phyloP scores from a whole-genome alignment of 2,113 vertebrate genomes.

The Nothoprocta pentlandii region DNA sequence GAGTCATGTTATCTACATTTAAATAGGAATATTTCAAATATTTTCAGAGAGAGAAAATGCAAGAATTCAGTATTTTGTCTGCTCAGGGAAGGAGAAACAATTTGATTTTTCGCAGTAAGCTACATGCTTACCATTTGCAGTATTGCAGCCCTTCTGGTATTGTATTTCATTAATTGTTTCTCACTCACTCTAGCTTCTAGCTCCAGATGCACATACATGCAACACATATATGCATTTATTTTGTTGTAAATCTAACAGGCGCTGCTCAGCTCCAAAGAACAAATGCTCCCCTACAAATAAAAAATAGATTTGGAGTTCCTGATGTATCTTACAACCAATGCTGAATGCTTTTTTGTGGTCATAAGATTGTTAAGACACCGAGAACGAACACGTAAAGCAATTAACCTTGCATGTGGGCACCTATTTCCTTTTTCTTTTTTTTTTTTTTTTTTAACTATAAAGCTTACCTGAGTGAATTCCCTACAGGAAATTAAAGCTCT shows the following conservation, averaged over 20 bases:
- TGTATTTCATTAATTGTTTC: slow-evolving; percentile 33
- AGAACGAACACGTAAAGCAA: slow-evolving; percentile 1
- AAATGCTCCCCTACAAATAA: slow-evolving; percentile 44
- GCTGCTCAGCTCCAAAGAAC: not conserved
- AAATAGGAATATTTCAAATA: not conserved
- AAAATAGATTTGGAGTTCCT: slow-evolving; percentile 11
- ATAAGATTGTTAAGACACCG: slow-evolving; percentile 39
- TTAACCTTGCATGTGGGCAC: slow-evolving; percentile 5
- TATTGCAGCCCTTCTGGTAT: not conserved
- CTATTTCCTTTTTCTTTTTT: slow-evolving; percentile 37
- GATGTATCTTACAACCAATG: slow-evolving; percentile 15
- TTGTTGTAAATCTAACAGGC: slow-evolving; percentile 38
- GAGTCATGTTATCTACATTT: not conserved
- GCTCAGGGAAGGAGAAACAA: not conserved
- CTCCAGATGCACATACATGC: not conserved
- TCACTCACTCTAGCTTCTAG: not conserved
- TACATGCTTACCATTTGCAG: not conserved
- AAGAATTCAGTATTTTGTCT: not conserved
- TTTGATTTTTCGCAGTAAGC: not conserved
- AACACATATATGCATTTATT: slow-evolving; percentile 29
- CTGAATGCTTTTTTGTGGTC: slow-evolving; percentile 10
- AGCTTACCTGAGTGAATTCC: not conserved
- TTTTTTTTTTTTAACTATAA: not conserved
- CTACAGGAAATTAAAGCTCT: slow-evolving; percentile 18
- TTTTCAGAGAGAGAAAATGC: not conserved